phyloP scores from a whole-genome alignment of 2,113 vertebrate genomes.

The Struthidea cinerea region DNA sequence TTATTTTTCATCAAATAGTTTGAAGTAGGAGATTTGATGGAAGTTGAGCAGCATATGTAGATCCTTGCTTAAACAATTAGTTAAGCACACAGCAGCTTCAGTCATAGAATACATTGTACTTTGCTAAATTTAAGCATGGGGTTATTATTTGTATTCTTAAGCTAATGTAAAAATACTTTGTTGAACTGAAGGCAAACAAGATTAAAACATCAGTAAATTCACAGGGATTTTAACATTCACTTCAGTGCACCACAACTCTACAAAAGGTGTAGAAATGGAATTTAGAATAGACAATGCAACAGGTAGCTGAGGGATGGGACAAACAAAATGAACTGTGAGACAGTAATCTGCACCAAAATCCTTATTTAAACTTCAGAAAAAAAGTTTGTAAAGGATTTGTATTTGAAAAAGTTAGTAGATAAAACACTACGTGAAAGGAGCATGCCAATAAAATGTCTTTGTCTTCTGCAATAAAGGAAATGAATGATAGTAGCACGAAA shows the following conservation, averaged over 20 bases:
- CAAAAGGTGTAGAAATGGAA: background rate
- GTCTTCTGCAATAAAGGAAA: conserved; percentile 41
- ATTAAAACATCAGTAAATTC: background rate
- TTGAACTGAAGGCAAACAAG: background rate
- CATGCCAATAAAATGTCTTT: conserved; percentile 47
- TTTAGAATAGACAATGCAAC: background rate
- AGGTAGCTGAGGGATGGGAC: background rate
- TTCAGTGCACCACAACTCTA: background rate
- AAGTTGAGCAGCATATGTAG: background rate
- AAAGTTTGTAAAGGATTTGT: conserved; percentile 3
- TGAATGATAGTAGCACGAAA: conserved; percentile 46
- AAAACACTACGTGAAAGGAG: conserved; percentile 9
- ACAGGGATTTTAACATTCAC: background rate
- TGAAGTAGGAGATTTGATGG: background rate
- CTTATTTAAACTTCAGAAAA: background rate
- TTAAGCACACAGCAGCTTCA: background rate
- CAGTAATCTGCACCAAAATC: background rate
- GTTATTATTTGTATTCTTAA: background rate
- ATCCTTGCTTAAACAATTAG: background rate
- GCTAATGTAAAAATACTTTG: background rate
- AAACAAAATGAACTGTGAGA: background rate
- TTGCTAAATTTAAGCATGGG: background rate
- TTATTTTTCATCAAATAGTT: background rate
- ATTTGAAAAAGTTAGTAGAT: conserved; percentile 32
- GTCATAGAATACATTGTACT: background rate